These are phyloP conservation scores for Barypeithes pellucidus DNA, from an alignment of 2,888 invertebrate species.

Conservation along the genomic window DNA sequence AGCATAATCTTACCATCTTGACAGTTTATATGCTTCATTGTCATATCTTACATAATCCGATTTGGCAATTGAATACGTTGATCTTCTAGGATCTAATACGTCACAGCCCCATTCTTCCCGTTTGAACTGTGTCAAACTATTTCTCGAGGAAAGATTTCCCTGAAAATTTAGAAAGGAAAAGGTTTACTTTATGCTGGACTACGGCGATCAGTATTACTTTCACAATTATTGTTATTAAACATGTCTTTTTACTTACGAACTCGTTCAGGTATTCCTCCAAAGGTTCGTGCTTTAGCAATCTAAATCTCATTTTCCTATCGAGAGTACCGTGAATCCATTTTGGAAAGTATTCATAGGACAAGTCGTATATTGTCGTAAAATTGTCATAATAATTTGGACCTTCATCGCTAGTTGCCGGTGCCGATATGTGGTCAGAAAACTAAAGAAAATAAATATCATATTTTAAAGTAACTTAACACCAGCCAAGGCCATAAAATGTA, in stretches of 20 bases:
- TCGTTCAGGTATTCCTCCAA: constrained; percentile 70
- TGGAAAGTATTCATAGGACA: constrained; percentile 74
- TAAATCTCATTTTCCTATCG: constrained; percentile 69
- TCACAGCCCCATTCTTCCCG: constrained; percentile 72
- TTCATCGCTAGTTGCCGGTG: constrained; percentile 70
- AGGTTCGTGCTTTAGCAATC: constrained; percentile 71
- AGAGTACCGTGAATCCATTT: constrained; percentile 70
- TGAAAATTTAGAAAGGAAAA: too few species aligned
- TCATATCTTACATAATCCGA: constrained; percentile 70
- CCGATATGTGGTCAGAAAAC: constrained; percentile 69
- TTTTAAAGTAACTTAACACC: too few species aligned
- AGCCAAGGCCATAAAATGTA: too few species aligned
- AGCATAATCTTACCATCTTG: constrained; percentile 36
- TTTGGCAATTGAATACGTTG: constrained; percentile 65
- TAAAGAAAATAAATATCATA: constrained; percentile 59
- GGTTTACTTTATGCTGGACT: too few species aligned
- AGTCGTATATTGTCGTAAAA: constrained; percentile 72
- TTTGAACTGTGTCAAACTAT: constrained; percentile 70
- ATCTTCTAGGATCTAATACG: constrained; percentile 70
- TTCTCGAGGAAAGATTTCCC: constrained; percentile 57
- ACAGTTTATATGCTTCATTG: constrained; percentile 66
- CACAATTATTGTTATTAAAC: too few species aligned
- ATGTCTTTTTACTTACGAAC: constrained; percentile 43
- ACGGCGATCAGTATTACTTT: too few species aligned
- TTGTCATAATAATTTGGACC: constrained; percentile 71